These are phyloP conservation scores for Pantala flavescens DNA, from an alignment of 1,140 invertebrate species.

Conservation along the genomic window DNA sequence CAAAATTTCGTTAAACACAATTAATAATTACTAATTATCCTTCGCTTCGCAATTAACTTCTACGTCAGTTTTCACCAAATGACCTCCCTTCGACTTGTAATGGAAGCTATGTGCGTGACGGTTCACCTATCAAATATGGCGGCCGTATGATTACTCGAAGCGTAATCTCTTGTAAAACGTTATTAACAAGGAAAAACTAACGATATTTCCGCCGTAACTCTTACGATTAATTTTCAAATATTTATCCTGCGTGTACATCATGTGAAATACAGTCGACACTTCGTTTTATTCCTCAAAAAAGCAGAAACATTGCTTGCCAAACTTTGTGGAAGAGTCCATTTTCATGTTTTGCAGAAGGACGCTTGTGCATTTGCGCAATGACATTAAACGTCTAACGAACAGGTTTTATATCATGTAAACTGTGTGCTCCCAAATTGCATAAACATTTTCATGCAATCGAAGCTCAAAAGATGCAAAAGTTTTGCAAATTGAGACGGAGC, in stretches of 20 bases:
- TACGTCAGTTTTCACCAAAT: not conserved
- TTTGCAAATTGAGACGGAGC: too few relatives aligned
- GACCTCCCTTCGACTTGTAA: not conserved
- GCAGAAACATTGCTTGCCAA: conserved; percentile 4
- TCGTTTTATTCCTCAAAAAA: not conserved
- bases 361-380: not conserved
- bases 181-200: not conserved
- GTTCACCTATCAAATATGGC: not conserved
- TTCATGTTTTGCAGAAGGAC: not conserved
- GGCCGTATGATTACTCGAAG: not conserved
- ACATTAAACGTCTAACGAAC: too few relatives aligned
- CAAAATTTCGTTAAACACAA: too few relatives aligned
- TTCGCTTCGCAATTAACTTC: too few relatives aligned
- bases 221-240: too few relatives aligned
- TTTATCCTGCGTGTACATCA: not conserved
- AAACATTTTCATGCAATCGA: too few relatives aligned
- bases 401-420: too few relatives aligned
- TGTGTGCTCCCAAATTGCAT: too few relatives aligned
- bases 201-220: too few relatives aligned
- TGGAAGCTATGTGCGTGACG: not conserved
- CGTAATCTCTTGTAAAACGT: not conserved
- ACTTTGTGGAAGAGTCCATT: not conserved
- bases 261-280: not conserved
- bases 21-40: too few relatives aligned
- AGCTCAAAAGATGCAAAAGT: too few relatives aligned